Conservation (phyloP, 2,888 invertebrate genomes). For the Phalera bucephala region DNA sequence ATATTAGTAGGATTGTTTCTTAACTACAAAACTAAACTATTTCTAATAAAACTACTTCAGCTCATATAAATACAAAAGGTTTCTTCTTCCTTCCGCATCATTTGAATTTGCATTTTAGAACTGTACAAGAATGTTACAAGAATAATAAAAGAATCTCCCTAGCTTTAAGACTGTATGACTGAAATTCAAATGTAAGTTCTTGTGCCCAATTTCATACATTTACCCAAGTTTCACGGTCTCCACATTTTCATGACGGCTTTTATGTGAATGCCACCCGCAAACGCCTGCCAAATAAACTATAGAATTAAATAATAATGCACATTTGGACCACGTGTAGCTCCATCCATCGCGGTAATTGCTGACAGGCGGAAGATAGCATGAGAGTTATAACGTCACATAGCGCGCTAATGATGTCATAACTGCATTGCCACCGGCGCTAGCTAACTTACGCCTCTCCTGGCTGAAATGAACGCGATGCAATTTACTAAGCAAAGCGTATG, state of each 20-base stretch:
- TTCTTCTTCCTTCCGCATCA: too few species aligned
- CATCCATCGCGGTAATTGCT: conserved; percentile 73
- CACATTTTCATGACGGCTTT: conserved; percentile 14
- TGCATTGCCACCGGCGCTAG: conserved; percentile 52
- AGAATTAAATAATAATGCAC: conserved; percentile 53
- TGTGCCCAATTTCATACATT: not conserved
- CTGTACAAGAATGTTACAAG: too few species aligned
- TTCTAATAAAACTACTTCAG: too few species aligned
- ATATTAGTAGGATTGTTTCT: too few species aligned
- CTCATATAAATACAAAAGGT: too few species aligned
- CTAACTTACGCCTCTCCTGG: conserved; percentile 52
- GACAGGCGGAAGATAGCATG: conserved; percentile 74
- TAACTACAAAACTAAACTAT: too few species aligned
- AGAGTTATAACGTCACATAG: conserved; percentile 77
- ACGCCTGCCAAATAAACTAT: conserved; percentile 33
- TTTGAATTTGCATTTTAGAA: too few species aligned
- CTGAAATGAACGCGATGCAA: conserved; percentile 59
- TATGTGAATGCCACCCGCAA: conserved; percentile 20
- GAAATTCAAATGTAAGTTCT: too few species aligned
- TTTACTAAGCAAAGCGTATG: conserved; percentile 52
- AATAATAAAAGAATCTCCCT: too few species aligned
- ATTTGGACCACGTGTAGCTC: conserved; percentile 62
- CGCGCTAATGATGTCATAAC: conserved; percentile 80
- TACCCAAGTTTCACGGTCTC: not conserved
- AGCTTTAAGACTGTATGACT: too few species aligned